Evolutionary conservation across 2,113 vertebrate genomes (phyloP).

Genomic region (Misgurnus anguillicaudatus): DNA sequence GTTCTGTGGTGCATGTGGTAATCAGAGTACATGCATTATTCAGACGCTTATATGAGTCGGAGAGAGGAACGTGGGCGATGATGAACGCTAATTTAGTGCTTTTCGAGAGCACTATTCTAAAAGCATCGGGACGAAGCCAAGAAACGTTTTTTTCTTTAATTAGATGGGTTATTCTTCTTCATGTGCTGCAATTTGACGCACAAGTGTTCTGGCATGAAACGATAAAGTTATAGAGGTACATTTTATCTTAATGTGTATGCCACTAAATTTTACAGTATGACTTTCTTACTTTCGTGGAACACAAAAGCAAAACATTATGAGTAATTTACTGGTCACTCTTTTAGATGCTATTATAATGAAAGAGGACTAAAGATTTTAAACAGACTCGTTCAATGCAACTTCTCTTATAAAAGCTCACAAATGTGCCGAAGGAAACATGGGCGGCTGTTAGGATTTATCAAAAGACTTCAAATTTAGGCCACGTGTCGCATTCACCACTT

Average conservation of each 20-base stretch:
- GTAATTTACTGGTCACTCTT: too few relatives aligned
- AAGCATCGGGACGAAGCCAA: constrained; percentile 20
- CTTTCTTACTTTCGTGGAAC: too few relatives aligned
- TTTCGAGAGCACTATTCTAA: constrained; percentile 19
- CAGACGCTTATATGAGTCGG: constrained; percentile 37
- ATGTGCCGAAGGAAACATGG: too few relatives aligned
- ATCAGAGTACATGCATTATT: constrained; percentile 56
- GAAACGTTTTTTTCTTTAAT: constrained; percentile 22
- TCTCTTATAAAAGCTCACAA: too few relatives aligned
- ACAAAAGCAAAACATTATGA: too few relatives aligned
- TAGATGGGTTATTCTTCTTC: constrained; percentile 10
- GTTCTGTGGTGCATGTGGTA: constrained; percentile 42
- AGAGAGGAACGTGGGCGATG: constrained; percentile 37
- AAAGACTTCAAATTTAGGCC: too few relatives aligned
- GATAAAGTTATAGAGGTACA: neutral
- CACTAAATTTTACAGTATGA: too few relatives aligned
- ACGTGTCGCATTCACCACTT: too few relatives aligned
- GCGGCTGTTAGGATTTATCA: too few relatives aligned
- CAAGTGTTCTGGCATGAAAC: constrained; percentile 1
- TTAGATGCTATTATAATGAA: too few relatives aligned
- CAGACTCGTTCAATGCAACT: too few relatives aligned
- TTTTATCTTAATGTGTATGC: neutral
- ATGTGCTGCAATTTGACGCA: constrained; percentile 5
- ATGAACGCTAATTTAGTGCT: constrained; percentile 35
- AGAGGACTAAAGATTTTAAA: too few relatives aligned